Conservation (phyloP, 1,140 invertebrate genomes). For the Saccostrea cuccullata region DNA sequence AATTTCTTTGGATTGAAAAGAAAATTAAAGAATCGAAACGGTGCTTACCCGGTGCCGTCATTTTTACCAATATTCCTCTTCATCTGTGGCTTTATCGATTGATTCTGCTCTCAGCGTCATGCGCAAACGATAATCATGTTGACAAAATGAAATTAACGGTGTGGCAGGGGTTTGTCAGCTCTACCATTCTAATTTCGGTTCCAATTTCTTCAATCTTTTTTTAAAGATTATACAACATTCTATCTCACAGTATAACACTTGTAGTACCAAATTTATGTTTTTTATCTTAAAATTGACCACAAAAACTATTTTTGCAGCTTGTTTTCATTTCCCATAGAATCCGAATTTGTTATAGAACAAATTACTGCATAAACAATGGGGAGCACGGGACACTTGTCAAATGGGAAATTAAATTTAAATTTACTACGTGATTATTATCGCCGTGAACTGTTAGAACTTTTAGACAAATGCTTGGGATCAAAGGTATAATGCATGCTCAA, state of each 20-base stretch:
- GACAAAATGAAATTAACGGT: conserved; percentile 22
- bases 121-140: conserved; percentile 9
- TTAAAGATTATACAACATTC: neutral
- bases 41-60: conserved; percentile 31
- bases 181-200: neutral
- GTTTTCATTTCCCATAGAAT: neutral
- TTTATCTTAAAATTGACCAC: too few relatives aligned
- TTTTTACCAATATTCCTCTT: conserved; percentile 19
- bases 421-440: conserved; percentile 89
- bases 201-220: neutral
- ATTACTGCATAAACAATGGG: conserved; percentile 2
- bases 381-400: conserved; percentile 68
- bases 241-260: neutral
- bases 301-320: too few relatives aligned
- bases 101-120: conserved; percentile 29
- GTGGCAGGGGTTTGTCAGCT: neutral
- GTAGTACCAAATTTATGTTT: neutral
- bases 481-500: conserved; percentile 82
- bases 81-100: conserved; percentile 23
- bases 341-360: neutral
- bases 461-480: conserved; percentile 91
- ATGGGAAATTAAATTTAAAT: conserved; percentile 85
- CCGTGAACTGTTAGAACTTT: conserved; percentile 87
- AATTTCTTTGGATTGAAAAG: neutral
- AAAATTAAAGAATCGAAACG: neutral